Conservation (phyloP, 2,113 vertebrate species). For the Ameiurus melas region DNA sequence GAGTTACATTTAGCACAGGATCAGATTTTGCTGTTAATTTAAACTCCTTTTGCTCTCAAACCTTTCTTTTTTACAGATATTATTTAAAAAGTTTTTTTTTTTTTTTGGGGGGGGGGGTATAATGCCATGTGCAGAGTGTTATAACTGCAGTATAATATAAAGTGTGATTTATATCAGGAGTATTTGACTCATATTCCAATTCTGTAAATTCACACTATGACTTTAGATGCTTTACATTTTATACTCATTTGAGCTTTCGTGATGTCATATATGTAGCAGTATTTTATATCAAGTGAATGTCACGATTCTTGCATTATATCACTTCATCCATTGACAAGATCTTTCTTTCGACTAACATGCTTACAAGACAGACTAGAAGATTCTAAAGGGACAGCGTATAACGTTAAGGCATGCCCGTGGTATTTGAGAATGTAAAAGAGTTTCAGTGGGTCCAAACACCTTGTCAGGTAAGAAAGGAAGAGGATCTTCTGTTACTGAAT, state of each 20-base stretch:
- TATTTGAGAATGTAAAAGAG: neutral
- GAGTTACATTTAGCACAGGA: neutral
- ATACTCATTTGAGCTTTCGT: neutral
- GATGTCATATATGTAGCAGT: neutral
- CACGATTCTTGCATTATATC: neutral
- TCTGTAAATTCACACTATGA: neutral
- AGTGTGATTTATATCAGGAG: neutral
- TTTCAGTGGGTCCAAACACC: constrained; percentile 1
- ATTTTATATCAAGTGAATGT: neutral
- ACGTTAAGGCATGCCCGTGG: constrained; percentile 33
- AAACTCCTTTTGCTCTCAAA: neutral
- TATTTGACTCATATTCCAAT: neutral
- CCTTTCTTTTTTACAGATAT: neutral
- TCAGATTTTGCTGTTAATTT: neutral
- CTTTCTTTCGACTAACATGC: neutral
- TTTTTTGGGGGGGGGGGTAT: no score
- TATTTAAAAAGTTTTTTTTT: neutral
- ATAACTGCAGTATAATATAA: neutral
- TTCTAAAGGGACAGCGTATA: constrained; percentile 35
- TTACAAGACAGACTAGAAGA: constrained; percentile 20
- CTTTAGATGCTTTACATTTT: neutral
- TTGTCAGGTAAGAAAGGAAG: neutral
- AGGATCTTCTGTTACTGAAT: constrained; percentile 1
- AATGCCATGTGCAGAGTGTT: neutral
- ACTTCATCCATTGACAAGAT: neutral